These are phyloP conservation scores for Echinometra lucunter DNA, from an alignment of 53 echinoderm and acorn worm species.

Conservation along the genomic window DNA sequence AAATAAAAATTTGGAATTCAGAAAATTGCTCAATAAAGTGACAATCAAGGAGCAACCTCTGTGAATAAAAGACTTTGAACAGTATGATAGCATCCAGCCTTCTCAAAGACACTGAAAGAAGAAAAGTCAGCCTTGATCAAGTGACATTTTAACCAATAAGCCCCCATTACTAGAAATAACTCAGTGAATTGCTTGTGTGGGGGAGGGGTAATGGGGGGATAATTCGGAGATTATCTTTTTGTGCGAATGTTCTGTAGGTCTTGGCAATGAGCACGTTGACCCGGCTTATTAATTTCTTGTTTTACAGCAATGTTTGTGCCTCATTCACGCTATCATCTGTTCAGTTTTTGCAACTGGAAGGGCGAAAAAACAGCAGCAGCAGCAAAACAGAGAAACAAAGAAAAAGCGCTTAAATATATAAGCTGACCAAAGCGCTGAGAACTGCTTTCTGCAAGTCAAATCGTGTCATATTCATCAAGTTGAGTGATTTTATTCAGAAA, in stretches of 20 bases:
- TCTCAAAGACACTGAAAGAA: background rate
- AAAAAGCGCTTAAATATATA: no score
- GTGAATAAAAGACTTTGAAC: background rate
- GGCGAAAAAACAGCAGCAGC: no score
- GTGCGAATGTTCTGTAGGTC: background rate
- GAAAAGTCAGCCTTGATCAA: background rate
- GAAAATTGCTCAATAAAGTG: background rate
- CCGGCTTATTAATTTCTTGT: background rate
- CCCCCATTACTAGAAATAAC: background rate
- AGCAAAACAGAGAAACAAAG: no score
- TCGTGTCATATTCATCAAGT: no score
- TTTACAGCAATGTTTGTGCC: background rate
- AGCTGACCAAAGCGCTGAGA: no score
- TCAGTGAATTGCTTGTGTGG: background rate
- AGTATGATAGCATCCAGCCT: background rate
- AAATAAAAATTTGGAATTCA: background rate
- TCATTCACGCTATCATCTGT: background rate
- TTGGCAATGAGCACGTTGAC: background rate
- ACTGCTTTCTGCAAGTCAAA: no score
- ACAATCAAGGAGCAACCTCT: background rate
- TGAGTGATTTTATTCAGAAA: no score
- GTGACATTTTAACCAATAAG: conserved; percentile 1
- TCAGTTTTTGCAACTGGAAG: no score
- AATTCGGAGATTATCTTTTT: background rate
- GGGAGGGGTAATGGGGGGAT: background rate